phyloP scores from a whole-genome alignment of 2,797 vertebrate genomes.

The Astyanax mexicanus region DNA sequence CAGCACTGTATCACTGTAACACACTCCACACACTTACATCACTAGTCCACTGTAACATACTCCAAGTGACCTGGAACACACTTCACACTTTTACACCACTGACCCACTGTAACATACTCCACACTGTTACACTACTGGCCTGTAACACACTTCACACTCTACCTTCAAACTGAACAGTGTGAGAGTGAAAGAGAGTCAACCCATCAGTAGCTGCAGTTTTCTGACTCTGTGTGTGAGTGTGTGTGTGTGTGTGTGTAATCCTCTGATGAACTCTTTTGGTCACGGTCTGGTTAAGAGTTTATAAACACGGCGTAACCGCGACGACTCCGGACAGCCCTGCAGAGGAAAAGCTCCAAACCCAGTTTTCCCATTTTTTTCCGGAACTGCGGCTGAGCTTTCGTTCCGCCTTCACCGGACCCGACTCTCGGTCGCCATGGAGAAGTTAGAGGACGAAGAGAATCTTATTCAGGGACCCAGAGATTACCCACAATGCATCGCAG shows the following conservation, averaged over 20 bases:
- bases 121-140: too few relatives aligned
- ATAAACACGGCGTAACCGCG: neutral
- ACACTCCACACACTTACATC: too few relatives aligned
- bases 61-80: too few relatives aligned
- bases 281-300: neutral
- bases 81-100: too few relatives aligned
- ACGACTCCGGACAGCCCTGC: neutral
- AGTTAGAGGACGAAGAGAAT: conserved; percentile 29
- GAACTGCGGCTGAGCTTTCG: neutral
- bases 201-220: too few relatives aligned
- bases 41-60: too few relatives aligned
- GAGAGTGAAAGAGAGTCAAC: too few relatives aligned
- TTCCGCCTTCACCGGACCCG: neutral
- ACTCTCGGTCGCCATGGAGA: conserved; percentile 36
- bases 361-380: neutral
- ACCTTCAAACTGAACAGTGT: too few relatives aligned
- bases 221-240: conserved; percentile 25
- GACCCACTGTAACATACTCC: too few relatives aligned
- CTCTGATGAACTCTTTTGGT: neutral
- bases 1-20: too few relatives aligned
- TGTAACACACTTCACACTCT: too few relatives aligned
- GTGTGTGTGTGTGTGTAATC: neutral
- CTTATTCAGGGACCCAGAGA: conserved; percentile 35
- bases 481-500: conserved; percentile 50
- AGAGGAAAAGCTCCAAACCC: neutral